Conservation (phyloP, 2,888 invertebrate genomes). For the Parnassius orleans region DNA sequence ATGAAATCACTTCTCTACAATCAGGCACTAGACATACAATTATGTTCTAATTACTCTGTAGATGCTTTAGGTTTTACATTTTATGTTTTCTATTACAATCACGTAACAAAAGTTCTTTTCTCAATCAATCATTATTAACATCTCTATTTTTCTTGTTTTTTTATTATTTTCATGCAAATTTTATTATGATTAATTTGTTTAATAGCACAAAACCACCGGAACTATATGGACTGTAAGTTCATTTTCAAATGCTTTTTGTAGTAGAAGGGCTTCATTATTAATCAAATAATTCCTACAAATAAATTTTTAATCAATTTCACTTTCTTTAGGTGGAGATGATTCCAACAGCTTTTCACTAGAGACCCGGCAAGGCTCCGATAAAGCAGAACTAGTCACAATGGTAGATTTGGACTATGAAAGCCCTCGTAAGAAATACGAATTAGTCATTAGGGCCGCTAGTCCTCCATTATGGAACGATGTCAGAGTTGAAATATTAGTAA, state of each 20-base stretch:
- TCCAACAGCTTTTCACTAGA: slow-evolving; percentile 91
- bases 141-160: neutral
- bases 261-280: slow-evolving; percentile 23
- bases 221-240: slow-evolving; percentile 28
- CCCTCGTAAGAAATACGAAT: slow-evolving; percentile 92
- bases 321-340: slow-evolving; percentile 87
- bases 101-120: slow-evolving; percentile 1
- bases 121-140: neutral
- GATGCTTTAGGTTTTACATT: neutral
- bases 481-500: slow-evolving; percentile 92
- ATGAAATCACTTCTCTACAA: no score
- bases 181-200: slow-evolving; percentile 21
- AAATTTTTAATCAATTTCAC: neutral
- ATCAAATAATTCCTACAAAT: neutral
- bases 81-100: slow-evolving; percentile 2
- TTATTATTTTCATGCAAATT: slow-evolving; percentile 16
- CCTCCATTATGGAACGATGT: slow-evolving; percentile 94
- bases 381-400: slow-evolving; percentile 93
- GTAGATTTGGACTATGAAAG: slow-evolving; percentile 98
- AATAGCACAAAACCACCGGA: slow-evolving; percentile 27
- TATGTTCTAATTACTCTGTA: neutral
- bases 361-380: slow-evolving; percentile 89
- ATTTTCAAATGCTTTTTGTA: slow-evolving; percentile 26
- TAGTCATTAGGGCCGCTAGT: slow-evolving; percentile 94
- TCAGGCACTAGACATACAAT: neutral